phyloP scores from a whole-genome alignment of 2,113 vertebrate genomes.

The Lutjanus erythropterus region DNA sequence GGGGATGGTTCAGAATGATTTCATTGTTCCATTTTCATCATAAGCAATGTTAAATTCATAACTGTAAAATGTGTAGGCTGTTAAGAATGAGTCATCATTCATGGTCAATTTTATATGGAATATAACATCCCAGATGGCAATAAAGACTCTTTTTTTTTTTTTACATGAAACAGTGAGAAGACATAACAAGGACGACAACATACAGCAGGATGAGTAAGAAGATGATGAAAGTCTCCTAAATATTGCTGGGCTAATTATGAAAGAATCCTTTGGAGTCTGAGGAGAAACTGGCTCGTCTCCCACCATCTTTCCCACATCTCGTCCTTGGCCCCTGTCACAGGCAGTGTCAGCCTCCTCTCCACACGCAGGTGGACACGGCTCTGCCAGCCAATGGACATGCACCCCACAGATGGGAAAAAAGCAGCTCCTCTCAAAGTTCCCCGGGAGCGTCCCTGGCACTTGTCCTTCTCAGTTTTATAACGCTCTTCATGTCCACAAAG shows the following conservation, averaged over 20 bases:
- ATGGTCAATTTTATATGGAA: conserved; percentile 13
- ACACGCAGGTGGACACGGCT: conserved; percentile 63
- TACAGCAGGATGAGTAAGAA: conserved; percentile 32
- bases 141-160: conserved; percentile 14
- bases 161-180: conserved; percentile 14
- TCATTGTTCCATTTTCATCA: conserved; percentile 36
- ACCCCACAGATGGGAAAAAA: conserved; percentile 79
- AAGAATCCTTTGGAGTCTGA: conserved; percentile 44
- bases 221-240: conserved; percentile 42
- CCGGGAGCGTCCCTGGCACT: conserved; percentile 60
- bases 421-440: conserved; percentile 60
- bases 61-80: conserved; percentile 55
- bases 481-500: conserved; percentile 55
- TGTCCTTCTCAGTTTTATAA: conserved; percentile 55
- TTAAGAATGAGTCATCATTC: conserved; percentile 48
- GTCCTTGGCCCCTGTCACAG: conserved; percentile 51
- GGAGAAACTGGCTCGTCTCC: conserved; percentile 58
- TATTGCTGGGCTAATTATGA: conserved; percentile 53
- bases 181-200: conserved; percentile 25
- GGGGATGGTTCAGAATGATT: conserved; percentile 27
- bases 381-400: conserved; percentile 66
- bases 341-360: conserved; percentile 43
- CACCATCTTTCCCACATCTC: conserved; percentile 46
- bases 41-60: conserved; percentile 28
- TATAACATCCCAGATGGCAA: conserved; percentile 51